Evolutionary conservation across 2,113 vertebrate genomes (phyloP), one percentile per base, ranked within the genome.

Genomic region (Nothocercus julius): DNA sequence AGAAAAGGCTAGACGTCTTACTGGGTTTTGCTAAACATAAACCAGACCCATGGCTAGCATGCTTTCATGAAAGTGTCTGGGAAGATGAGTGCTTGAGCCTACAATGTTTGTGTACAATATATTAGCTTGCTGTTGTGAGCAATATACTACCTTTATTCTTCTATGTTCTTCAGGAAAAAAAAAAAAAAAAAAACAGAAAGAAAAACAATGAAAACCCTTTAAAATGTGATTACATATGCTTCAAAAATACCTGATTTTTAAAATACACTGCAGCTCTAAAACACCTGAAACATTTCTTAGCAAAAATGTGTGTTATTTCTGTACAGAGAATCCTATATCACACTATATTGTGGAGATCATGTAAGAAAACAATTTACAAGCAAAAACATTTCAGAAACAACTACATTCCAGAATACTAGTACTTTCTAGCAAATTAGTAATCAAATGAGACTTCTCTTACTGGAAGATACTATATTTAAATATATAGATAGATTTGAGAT

Each of bases 371-470:
- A 79, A 51, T 45, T 80, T 54, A 59, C 13, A 21, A 61, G 15
- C 45, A 92, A 63, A 86, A 77, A 63, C 1, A 61, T 61, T 56
- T 51, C 66, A 85, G 73, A 75, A 85, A 73, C 36, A 91, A 51
- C 34, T 63, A 9, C 7, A 14, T 66, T 68, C 32, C 40, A 54
- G 21, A 14, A 74, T 11, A 32, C 66, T 54, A 75, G 7, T 49
- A 69, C 87, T 62, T 85, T 27, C 9, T 81, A n/a, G 38, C 30
- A 95, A 51, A 66, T 80, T 69, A 82, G 28, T 59, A 90, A 76
- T 11, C 11, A 73, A 92, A 89, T 25, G 51, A 74, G 30, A 92
- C 88, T 42, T 77, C 7, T 53, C 4, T 67, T 47, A 84, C 22
- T 8, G 47, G 59, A 89, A 87, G 4, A 40, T 34, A 34, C 14